Conservation (phyloP, 2,888 invertebrate genomes). For the Lobophora halterata region DNA sequence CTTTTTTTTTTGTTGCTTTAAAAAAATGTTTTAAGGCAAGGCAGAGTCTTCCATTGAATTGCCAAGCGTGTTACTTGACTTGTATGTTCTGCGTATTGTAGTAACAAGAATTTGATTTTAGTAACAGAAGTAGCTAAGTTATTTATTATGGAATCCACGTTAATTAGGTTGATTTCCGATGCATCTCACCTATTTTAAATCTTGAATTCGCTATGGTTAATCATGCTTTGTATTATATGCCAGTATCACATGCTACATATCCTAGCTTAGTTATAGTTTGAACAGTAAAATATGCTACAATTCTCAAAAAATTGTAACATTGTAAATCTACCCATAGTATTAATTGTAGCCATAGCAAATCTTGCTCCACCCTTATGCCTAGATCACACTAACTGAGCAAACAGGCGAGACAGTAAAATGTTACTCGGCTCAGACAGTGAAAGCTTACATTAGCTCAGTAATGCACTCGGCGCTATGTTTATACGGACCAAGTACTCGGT, state of each 20-base stretch:
- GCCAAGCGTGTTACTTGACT: constrained; percentile 35
- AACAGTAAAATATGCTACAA: too few relatives aligned
- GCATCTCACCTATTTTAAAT: constrained; percentile 32
- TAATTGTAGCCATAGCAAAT: too few relatives aligned
- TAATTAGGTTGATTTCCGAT: constrained; percentile 32
- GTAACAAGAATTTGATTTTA: constrained; percentile 29
- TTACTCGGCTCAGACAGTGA: too few relatives aligned
- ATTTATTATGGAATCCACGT: constrained; percentile 46
- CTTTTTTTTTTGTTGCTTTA: constrained; percentile 2
- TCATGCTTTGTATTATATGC: constrained; percentile 26
- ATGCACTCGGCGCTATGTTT: too few relatives aligned
- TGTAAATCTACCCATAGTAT: too few relatives aligned
- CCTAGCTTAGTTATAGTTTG: constrained; percentile 2
- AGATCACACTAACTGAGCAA: too few relatives aligned
- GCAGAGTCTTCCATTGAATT: constrained; percentile 62
- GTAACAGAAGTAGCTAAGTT: constrained; percentile 48
- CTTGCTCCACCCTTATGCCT: too few relatives aligned
- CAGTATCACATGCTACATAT: constrained; percentile 3
- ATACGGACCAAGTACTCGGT: too few relatives aligned
- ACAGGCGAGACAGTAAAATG: too few relatives aligned
- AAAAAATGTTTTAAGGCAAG: constrained; percentile 30
- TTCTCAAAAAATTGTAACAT: too few relatives aligned
- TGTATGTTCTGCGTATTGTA: constrained; percentile 11
- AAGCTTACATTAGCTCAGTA: too few relatives aligned
- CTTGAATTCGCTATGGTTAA: constrained; percentile 24